Conservation (phyloP, 53 echinoderm and acorn worm genomes). For the Zoroaster sp. region DNA sequence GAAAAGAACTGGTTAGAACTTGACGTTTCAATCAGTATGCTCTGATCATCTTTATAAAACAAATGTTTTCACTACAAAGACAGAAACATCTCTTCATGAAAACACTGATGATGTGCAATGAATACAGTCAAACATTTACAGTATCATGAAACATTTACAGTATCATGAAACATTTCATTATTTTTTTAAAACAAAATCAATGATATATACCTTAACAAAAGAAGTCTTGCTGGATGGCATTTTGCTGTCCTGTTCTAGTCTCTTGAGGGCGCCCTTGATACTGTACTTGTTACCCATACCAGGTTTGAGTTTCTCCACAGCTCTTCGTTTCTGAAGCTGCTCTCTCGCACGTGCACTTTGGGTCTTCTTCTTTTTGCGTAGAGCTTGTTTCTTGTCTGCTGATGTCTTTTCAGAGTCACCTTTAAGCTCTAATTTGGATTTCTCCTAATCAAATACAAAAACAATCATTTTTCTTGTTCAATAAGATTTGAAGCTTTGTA, state of each 20-base stretch:
- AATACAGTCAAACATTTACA: too few species aligned
- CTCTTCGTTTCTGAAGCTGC: slow-evolving; percentile 58
- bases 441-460: slow-evolving; percentile 72
- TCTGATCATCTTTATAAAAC: too few species aligned
- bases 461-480: too few species aligned
- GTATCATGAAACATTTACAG: too few species aligned
- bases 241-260: slow-evolving; percentile 82
- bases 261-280: slow-evolving; percentile 73
- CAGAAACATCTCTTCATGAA: too few species aligned
- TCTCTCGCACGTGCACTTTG: slow-evolving; percentile 70
- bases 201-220: slow-evolving; percentile 72
- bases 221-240: slow-evolving; percentile 75
- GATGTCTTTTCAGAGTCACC: slow-evolving; percentile 80
- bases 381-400: slow-evolving; percentile 71
- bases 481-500: too few species aligned
- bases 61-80: too few species aligned
- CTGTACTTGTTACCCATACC: slow-evolving; percentile 67
- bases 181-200: neutral
- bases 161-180: neutral
- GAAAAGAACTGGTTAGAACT: too few species aligned
- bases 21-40: too few species aligned
- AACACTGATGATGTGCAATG: too few species aligned
- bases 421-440: slow-evolving; percentile 77
- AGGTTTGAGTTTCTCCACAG: slow-evolving; percentile 65
- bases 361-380: slow-evolving; percentile 78